Base-by-base conservation (phyloP, 2,888 invertebrate species). In the Synergus japonicus region DNA sequence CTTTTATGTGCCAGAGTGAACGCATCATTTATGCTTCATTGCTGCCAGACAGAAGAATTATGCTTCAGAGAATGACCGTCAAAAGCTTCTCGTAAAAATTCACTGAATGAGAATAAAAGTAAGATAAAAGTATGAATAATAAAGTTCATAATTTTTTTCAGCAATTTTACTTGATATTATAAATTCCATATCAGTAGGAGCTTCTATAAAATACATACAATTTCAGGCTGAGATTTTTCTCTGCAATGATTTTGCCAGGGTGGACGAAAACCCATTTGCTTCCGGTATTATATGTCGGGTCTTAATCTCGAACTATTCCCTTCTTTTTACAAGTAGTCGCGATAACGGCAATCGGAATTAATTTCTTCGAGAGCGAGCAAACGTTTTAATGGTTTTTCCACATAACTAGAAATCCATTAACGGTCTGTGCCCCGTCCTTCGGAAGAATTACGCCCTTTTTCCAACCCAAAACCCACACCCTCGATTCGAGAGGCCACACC, bases 331-430 rank as follows among this genome's bases (percentile, higher is more conserved):
- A 63, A 76, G 76, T 63, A 41, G 43, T 79, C 77, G 81, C 83
- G 86, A 86, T 88, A 87, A 85, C 79, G 83, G 84, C 87, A 86
- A 88, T 87, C 84, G 85, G 86, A 89, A 89, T 90, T 90, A 89
- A 91, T 90, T 89, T 87, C 85, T 87, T 87, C 86, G 84, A 84
- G 83, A 83, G 79, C 82, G 82, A 80, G 83, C 83, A 83, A 88
- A 87, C 84, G 83, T 86, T 90, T 87, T 86, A 86, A 88, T 86
- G 84, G 82, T 85, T 88, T 86, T 83, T 85, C 83, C 80, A 84
- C 82, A 83, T 83, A 87, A 88, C 84, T 85, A 86, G 86, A 87
- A 89, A 89, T 88, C 89, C 88, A 90, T 90, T 90, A 88, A 86
- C 84, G 84, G 80, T 76, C 81, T 76, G 60, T 81, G 66, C 67